Conservation (phyloP, 2,797 vertebrate species). For the Chiloscyllium punctatum region DNA sequence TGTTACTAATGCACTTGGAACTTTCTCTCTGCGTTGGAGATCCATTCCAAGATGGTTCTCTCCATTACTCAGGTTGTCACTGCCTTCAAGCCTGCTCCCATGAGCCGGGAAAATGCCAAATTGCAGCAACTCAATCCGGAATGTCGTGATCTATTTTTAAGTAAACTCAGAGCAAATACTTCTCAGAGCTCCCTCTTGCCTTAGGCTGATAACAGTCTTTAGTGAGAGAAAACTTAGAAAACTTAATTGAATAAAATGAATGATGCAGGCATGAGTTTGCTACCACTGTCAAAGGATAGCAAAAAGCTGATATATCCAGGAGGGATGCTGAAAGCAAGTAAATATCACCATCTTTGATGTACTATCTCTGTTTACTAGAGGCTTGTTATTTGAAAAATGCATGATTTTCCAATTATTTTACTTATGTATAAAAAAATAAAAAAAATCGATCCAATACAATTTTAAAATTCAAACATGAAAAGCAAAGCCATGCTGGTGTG, state of each 20-base stretch:
- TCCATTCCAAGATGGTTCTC: no score
- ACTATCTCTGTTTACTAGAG: conserved; percentile 57
- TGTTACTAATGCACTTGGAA: no score
- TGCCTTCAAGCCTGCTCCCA: no score
- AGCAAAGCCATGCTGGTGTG: conserved; percentile 60
- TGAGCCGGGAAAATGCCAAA: background rate
- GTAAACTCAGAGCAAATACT: background rate
- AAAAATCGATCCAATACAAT: conserved; percentile 77
- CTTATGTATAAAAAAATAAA: conserved; percentile 59
- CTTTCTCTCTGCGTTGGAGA: no score
- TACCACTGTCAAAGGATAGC: conserved; percentile 59
- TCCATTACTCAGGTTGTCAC: no score
- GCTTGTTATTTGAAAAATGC: conserved; percentile 59
- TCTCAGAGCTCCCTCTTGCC: background rate
- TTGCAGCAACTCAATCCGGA: background rate
- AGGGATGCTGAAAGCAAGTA: conserved; percentile 66
- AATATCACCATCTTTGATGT: conserved; percentile 58
- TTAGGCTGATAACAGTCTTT: background rate
- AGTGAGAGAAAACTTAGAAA: background rate
- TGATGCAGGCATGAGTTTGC: conserved; percentile 13
- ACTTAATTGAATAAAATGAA: conserved; percentile 30
- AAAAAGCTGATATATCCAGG: conserved; percentile 65
- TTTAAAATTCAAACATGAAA: conserved; percentile 71
- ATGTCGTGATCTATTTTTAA: background rate
- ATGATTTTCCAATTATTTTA: conserved; percentile 64